Base-by-base conservation (phyloP, 64 coral and sea anemone genomes). In the Astreopora myriophthalma region DNA sequence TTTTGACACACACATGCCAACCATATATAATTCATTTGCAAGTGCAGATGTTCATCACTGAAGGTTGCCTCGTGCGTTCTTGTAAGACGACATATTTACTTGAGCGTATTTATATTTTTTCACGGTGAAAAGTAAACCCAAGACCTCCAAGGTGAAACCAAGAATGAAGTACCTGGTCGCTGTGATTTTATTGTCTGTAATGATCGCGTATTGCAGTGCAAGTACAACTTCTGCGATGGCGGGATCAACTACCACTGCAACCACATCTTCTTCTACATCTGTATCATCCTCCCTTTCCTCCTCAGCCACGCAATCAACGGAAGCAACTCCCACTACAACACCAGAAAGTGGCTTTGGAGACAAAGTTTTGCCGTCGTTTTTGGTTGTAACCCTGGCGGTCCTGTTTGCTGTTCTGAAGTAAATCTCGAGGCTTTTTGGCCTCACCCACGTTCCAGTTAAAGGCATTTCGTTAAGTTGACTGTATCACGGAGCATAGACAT, bases 151-250 rank as follows among this genome's bases (percentile, higher is more conserved):
- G 19, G 35, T 0, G 79, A 65, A 58, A 37, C 1, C 10, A 14
- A 48, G 22, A 38, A 91, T 91, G 89, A 91, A 91, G 78, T 70
- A 20, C 24, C 12, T 39, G n/a, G 46, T 91, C 35, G 29, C 48
- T 29, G 78, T 84, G 0, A 62, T 6, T 14, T 20, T 84, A 20
- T 91, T 71, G 12, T 77, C 79, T 23, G 24, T 91, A 9, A 13
- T 91, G 17, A 24, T 72, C 17, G 78, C 73, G 7, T 12, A n/a
- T 1, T 24, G 17, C 29, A 72, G 63, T 14, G 34, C 39, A 4
- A 8, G 10, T 36, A 2, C 20, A 34, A 7, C 2, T 39, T 0
- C 48, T 2, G 17, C 34, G 2, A 5, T 9, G 0, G 3, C 13
- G 0, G 3, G 3, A 33, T 13, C 6, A 2, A 0, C 73, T 20